Base-by-base conservation (phyloP, 2,113 vertebrate species). In the Leuciscus idus region DNA sequence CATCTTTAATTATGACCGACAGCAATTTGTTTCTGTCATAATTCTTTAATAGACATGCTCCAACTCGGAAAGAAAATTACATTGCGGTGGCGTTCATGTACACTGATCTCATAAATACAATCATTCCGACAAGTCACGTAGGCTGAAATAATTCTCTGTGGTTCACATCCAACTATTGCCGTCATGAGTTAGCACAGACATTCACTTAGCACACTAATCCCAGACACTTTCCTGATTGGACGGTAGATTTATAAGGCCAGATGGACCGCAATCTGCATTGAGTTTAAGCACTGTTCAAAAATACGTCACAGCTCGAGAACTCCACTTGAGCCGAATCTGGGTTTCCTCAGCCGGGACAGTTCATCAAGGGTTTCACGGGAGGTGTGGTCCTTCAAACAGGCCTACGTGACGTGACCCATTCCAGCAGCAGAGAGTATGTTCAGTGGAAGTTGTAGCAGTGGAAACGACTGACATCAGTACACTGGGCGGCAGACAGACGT, bases 401-500 rank as follows among this genome's bases (percentile, higher is more conserved):
- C 46, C 39, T 48, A 82, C n/a, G n/a, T 82, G 26, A 68, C 11
- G 10, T 52, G 48, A 77, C 75, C 75, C 28, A 13, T 70, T 28
- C 59, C 79, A 81, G 59, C 17, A 70, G 62, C 79, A 81, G 5
- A 66, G 26, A 81, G n/a, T 64, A 39, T 52, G 46, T 52, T 81
- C 39, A 33, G 23, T 66, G 59, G 21, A 50, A 30, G 79, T 46
- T 15, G 2, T 30, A 30, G n/a, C 43, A 46, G 19, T 70, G 62
- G 62, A 68, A 82, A 55, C 62, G 19, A 48, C 46, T 68, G 62
- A 33, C 28, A n/a, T 70, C 61, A 70, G 15, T 21, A 52, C 12
- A 55, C n/a, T 55, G 80, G 61, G 52, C 39, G n/a, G 64, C 86
- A 81, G 86, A 88, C 84, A 64, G 86, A 39, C 57, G 76, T 88